Base-by-base conservation (phyloP, 2,797 vertebrate genomes). In the Morus bassanus region DNA sequence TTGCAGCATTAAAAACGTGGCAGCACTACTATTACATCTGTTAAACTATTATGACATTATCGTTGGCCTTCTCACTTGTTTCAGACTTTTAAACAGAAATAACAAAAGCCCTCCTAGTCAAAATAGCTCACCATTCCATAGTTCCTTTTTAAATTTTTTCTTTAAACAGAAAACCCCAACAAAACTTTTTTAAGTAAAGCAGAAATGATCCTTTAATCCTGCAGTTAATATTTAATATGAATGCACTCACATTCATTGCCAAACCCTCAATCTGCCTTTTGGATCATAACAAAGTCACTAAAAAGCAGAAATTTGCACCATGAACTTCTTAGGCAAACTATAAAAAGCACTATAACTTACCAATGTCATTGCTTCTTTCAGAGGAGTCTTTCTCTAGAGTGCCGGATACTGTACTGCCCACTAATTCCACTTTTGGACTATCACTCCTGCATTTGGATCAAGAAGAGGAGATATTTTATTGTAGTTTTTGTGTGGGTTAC, bases 311-410 rank as follows among this genome's bases (percentile, higher is more conserved):
- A 86, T 61, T 87, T 61, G 79, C 24, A 79, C 23, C 43, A 75
- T 60, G 91, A 90, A 74, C 86, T 77, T 86, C 70, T 82, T 48
- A 95, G 69, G 84, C 81, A 94, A 96, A 53, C 30, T 67, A 70
- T 77, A 95, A 81, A 94, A 83, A 95, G 73, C 45, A 69, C 64
- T 85, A 10, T 89, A 93, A 98, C 98, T 99, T 98, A 99, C 99
- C 99, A 25, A 98, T 98, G 97, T 99, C 99, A 98, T 99, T 98
- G 98, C 98, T 98, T 98, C 99, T 99, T 97, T 99, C 99, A 24
- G 98, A 97, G 97, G 98, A 98, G 96, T 98, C 98, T 97, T 99
- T 99, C 97, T 99, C 99, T 95, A 98, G 98, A 82, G 98, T 91
- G 94, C 98, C 67, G 30, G 98, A 94, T 54, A 97, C 94, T 22